Evolutionary conservation across 2,888 invertebrate species (phyloP), one percentile per base, ranked within the genome.

Genomic region (Cephus pulcher): DNA sequence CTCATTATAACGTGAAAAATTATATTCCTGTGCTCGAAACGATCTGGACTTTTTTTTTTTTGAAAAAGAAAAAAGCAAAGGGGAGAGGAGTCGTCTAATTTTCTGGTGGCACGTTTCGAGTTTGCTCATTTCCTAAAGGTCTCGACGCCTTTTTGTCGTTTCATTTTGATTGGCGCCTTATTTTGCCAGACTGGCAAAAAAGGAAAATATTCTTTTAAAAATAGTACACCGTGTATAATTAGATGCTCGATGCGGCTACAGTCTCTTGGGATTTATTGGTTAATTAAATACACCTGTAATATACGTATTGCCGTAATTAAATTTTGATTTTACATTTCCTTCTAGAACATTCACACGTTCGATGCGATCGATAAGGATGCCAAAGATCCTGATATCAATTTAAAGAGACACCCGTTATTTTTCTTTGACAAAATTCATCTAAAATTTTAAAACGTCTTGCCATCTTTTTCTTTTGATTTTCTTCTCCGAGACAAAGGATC

Each of bases 91-190:
- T 15, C 74, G 12, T 35, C 74, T 35, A 74, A 74, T 74, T 74
- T 74, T 74, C 74, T 74, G 74, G 74, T 74, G 74, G 74, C 74
- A 74, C 34, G 34, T 74, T 74, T 74, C 23, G 78, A 78, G 75
- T 81, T 81, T 75, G 80, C 76, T 76, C 76, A 75, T 81, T 84
- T 83, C 77, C 81, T 74, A 73, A 83, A 84, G 83, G 87, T 82
- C 80, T 84, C 79, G 82, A 82, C 83, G 80, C 9, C 56, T 56
- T 56, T 56, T 9, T 23, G 23, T 6, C 56, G 56, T 56, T 56
- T 56, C 56, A 23, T 56, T 56, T 9, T 9, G 56, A 56, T 15
- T 56, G 56, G 56, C 23, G 56, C 56, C 56, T 23, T 23, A 23
- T 56, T 56, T 56, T 56, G 56, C 23, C 56, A 56, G 56, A 56